Evolutionary conservation across 2,888 invertebrate genomes (phyloP).

Genomic region (Dorcus hopei): DNA sequence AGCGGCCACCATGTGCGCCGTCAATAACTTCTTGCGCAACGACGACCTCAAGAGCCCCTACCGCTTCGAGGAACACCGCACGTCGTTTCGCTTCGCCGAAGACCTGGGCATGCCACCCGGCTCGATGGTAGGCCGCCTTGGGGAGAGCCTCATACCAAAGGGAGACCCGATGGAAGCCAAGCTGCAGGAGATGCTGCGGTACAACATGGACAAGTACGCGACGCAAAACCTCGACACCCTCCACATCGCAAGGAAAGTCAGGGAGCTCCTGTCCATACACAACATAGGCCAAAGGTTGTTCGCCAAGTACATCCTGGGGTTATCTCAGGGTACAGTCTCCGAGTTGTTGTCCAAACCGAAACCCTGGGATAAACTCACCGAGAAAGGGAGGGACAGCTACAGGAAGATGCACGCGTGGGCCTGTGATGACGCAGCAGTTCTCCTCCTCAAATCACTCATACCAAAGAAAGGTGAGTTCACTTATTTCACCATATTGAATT

Average conservation of each 20-base stretch:
- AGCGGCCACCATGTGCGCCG: constrained; percentile 50
- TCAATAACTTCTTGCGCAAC: constrained; percentile 44
- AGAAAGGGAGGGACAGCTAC: constrained; percentile 98
- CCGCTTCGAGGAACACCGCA: constrained; percentile 78
- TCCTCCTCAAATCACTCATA: constrained; percentile 96
- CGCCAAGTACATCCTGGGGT: constrained; percentile 96
- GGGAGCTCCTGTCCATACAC: constrained; percentile 92
- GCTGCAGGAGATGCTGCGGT: constrained; percentile 88
- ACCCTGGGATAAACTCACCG: constrained; percentile 99
- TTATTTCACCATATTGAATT: not conserved
- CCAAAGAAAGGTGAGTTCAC: constrained; percentile 88
- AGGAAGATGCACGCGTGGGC: constrained; percentile 99
- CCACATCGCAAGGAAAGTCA: constrained; percentile 87
- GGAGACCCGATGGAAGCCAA: constrained; percentile 92
- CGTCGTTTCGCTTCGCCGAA: constrained; percentile 80
- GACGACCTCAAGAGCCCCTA: constrained; percentile 65
- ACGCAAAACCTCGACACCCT: constrained; percentile 93
- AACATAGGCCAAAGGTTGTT: constrained; percentile 98
- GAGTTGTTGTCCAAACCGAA: constrained; percentile 98
- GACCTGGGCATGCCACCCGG: constrained; percentile 76
- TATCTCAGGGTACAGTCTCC: constrained; percentile 96
- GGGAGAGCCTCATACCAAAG: constrained; percentile 89
- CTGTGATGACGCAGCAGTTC: constrained; percentile 93
- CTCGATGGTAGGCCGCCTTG: constrained; percentile 78
- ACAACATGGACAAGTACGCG: constrained; percentile 95